Evolutionary conservation across 1,140 invertebrate genomes (phyloP).

Genomic region (Hylyphantes graminicola): DNA sequence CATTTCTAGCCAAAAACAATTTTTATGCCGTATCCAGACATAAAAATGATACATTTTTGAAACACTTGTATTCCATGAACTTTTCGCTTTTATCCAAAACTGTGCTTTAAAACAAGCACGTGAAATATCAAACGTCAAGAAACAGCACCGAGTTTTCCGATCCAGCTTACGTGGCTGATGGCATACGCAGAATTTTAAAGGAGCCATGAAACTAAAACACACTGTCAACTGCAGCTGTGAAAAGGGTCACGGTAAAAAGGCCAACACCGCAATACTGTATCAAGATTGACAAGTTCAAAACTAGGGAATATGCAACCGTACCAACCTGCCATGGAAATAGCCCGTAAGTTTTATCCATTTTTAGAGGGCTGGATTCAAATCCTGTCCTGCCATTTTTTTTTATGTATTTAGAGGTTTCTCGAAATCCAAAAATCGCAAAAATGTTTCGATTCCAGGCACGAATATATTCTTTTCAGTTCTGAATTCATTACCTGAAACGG

Average conservation of each 20-base stretch:
- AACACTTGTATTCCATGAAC: no score
- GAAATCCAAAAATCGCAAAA: not conserved
- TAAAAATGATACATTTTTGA: no score
- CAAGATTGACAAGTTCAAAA: conserved; percentile 34
- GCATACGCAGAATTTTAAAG: conserved; percentile 9
- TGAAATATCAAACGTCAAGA: no score
- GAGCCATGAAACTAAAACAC: not conserved
- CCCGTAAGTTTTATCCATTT: conserved; percentile 23
- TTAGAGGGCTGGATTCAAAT: conserved; percentile 12
- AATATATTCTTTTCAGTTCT: conserved; percentile 1
- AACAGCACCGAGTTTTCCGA: no score
- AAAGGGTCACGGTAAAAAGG: not conserved
- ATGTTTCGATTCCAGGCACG: conserved; percentile 22
- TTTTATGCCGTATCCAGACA: no score
- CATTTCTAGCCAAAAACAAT: no score
- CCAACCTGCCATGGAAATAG: not conserved
- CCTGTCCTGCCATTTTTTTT: conserved; percentile 16
- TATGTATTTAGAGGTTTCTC: not conserved
- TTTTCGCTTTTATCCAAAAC: no score
- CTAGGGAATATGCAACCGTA: conserved; percentile 9
- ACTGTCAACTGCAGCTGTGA: not conserved
- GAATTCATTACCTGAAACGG: conserved; percentile 21
- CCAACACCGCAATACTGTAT: not conserved
- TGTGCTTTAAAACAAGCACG: no score
- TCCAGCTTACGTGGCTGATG: not conserved